These are phyloP conservation scores for Holacanthus passer DNA, from an alignment of 2,113 vertebrate species.

Conservation along the genomic window DNA sequence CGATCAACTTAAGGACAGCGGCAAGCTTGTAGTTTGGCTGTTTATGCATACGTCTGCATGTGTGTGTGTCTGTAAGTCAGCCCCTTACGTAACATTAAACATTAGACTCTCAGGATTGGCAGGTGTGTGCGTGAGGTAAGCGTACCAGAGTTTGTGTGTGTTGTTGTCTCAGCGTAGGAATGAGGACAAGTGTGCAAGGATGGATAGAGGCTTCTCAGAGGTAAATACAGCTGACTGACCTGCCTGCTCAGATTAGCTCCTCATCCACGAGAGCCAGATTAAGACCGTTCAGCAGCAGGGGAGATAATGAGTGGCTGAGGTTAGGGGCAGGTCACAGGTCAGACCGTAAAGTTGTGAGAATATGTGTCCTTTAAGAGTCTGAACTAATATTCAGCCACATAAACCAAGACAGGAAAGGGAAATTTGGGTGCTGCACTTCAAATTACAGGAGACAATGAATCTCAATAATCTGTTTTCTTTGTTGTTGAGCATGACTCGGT, in stretches of 20 bases:
- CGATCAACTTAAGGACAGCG: slow-evolving; percentile 23
- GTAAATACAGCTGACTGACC: slow-evolving; percentile 65
- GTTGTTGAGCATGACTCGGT: background rate
- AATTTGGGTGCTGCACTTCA: background rate
- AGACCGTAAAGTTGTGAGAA: slow-evolving; percentile 19
- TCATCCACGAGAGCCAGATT: slow-evolving; percentile 60
- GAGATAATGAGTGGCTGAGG: slow-evolving; percentile 37
- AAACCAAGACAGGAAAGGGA: background rate
- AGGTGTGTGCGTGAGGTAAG: slow-evolving; percentile 29
- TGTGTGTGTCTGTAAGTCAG: slow-evolving; percentile 20
- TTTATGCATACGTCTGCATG: slow-evolving; percentile 28
- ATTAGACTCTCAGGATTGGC: slow-evolving; percentile 24
- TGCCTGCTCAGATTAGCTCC: slow-evolving; percentile 53
- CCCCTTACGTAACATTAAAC: slow-evolving; percentile 47
- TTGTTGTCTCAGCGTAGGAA: slow-evolving; percentile 9
- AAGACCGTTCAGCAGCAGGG: slow-evolving; percentile 46
- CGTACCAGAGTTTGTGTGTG: background rate
- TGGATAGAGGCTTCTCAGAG: slow-evolving; percentile 36
- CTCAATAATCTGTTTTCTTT: background rate
- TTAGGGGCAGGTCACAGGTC: slow-evolving; percentile 33
- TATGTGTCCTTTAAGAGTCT: slow-evolving; percentile 1
- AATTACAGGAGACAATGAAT: slow-evolving; percentile 1
- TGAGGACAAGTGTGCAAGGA: slow-evolving; percentile 36
- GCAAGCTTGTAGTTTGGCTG: slow-evolving; percentile 13
- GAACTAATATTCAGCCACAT: background rate